Base-by-base conservation (phyloP, 2,797 vertebrate genomes). In the Hephaestus fuliginosus region DNA sequence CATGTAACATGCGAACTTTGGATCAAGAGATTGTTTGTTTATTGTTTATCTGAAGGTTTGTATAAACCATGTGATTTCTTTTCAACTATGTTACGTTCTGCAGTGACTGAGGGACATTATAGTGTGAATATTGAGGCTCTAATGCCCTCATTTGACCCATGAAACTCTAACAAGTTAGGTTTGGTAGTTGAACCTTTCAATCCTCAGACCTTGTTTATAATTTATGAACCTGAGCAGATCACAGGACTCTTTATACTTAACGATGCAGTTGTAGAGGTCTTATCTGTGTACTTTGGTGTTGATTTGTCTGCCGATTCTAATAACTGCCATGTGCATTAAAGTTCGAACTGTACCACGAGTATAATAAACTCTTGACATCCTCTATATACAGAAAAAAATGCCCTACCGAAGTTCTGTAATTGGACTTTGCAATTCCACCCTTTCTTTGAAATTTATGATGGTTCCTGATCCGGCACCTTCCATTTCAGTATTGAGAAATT, bases 41-140 rank as follows among this genome's bases (percentile, higher is more conserved):
- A 41, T 67, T 63, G 55, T 52, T 82, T 49, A 73, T 76, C 56
- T 64, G 28, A 25, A 66, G 9, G 25, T 61, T 44, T 41, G 68
- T 28, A 10, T 30, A 43, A 72, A 74, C 36, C 43, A 12, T 25
- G 28, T 65, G 2, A 60, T 58, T 41, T 77, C 41, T 12, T 6
- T 76, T 55, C 63, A 0, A 15, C 0, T 39, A 22, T 28, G 36
- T 15, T 48, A 43, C 12, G 15, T 49, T 62, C 43, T 78, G 46
- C 25, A 60, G 5, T 41, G 43, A 70, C 49, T 66, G 9, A 70
- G 63, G 8, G 65, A 71, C 57, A 14, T 22, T 7, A 8, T 39
- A 46, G 28, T 64, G 39, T 41, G 69, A 76, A 52, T 60, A 66
- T 18, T 51, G 48, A 53, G 25, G 56, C 36, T 43, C 33, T 8